Evolutionary conservation across 2,888 invertebrate species (phyloP).

Genomic region (Smittia sp.): DNA sequence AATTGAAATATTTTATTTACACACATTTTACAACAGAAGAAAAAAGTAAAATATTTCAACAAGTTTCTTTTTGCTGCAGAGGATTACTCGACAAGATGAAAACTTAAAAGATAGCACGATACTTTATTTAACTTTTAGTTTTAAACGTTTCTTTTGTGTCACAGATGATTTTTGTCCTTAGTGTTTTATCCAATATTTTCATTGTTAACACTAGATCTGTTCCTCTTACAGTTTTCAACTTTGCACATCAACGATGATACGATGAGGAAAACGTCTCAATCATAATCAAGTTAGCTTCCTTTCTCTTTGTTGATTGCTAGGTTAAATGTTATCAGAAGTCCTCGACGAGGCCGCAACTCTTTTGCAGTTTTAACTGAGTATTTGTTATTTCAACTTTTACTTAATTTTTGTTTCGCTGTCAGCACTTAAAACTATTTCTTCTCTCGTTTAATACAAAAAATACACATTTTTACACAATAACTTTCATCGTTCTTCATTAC

Average conservation of each 20-base stretch:
- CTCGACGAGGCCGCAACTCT: neutral
- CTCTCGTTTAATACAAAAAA: conserved; percentile 37
- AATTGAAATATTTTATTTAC: conserved; percentile 1
- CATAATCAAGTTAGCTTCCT: neutral
- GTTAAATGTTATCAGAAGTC: conserved; percentile 2
- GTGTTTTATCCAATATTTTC: neutral
- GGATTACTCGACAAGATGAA: neutral
- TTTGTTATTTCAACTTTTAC: conserved; percentile 7
- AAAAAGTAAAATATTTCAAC: neutral
- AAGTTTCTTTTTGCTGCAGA: neutral
- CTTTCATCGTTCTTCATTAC: conserved; percentile 20
- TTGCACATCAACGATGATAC: neutral
- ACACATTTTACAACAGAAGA: neutral
- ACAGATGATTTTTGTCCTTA: conserved; percentile 17
- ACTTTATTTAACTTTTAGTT: conserved; percentile 4
- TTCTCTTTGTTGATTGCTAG: neutral
- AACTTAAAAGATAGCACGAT: conserved; percentile 13
- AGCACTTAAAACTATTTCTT: neutral
- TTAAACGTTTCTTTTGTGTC: conserved; percentile 6
- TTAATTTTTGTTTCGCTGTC: neutral
- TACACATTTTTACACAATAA: conserved; percentile 39
- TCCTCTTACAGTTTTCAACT: neutral
- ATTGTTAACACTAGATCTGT: neutral
- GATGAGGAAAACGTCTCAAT: neutral
- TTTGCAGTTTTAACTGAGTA: conserved; percentile 10